Evolutionary conservation across 2,888 invertebrate genomes (phyloP).

Genomic region (Eubasilissa splendida): DNA sequence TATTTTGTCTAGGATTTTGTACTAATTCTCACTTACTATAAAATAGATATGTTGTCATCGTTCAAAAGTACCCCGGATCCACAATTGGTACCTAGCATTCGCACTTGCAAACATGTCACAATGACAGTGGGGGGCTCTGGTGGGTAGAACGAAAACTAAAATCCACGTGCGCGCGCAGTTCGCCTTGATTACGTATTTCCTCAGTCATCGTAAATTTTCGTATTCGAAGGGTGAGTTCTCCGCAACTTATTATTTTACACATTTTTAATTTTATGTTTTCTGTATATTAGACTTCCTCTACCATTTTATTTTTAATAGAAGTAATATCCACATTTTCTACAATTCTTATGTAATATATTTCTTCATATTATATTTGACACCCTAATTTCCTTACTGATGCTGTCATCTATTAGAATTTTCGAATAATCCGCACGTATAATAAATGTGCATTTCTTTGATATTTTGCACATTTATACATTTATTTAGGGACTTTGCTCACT

Average conservation of each 20-base stretch:
- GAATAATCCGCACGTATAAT: background rate
- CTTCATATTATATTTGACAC: background rate
- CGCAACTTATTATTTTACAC: conserved; percentile 7
- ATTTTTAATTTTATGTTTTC: background rate
- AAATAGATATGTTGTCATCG: too few species aligned
- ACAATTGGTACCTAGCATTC: too few species aligned
- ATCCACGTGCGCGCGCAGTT: conserved; percentile 53
- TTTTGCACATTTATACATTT: conserved; percentile 3
- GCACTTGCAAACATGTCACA: too few species aligned
- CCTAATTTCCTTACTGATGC: background rate
- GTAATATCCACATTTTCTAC: background rate
- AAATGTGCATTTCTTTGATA: background rate
- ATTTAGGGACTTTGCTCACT: background rate
- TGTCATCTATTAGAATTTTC: conserved; percentile 26
- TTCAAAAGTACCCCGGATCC: too few species aligned
- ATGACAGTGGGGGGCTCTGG: background rate
- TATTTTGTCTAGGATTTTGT: too few species aligned
- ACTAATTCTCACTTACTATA: too few species aligned
- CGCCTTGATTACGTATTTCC: conserved; percentile 36
- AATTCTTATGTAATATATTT: background rate
- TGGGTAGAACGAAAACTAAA: conserved; percentile 33
- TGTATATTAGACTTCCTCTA: background rate
- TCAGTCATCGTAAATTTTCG: conserved; percentile 36
- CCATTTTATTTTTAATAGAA: background rate
- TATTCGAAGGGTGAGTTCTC: conserved; percentile 29